phyloP scores from a whole-genome alignment of 2,888 invertebrate genomes.

The Philhelius pedissequus region DNA sequence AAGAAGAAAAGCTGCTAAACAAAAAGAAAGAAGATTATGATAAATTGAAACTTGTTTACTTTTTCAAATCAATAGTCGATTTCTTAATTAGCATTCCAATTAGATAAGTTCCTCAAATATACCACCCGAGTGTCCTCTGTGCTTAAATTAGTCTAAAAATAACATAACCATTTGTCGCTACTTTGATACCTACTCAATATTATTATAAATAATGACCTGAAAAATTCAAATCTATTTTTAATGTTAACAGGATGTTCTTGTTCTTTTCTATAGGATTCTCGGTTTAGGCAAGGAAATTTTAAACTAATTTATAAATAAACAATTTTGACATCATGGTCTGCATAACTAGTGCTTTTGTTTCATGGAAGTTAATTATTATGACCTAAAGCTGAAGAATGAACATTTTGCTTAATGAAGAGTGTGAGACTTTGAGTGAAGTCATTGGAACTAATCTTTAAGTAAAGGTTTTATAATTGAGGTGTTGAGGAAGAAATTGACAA shows the following conservation, averaged over 20 bases:
- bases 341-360: too few species aligned
- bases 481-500: background rate
- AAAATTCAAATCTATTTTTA: background rate
- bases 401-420: background rate
- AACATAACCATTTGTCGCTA: background rate
- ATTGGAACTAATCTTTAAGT: background rate
- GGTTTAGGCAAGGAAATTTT: background rate
- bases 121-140: background rate
- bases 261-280: background rate
- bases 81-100: conserved; percentile 18
- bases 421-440: background rate
- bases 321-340: background rate
- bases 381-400: background rate
- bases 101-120: background rate
- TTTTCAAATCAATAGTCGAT: conserved; percentile 17
- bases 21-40: background rate
- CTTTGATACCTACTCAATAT: background rate
- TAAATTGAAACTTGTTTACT: background rate
- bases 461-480: background rate
- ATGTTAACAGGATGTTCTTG: background rate
- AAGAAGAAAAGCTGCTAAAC: conserved; percentile 10
- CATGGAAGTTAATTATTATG: background rate
- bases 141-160: background rate
- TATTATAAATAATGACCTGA: background rate
- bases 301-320: background rate